phyloP scores from a whole-genome alignment of 2,113 vertebrate species.

The Malurus cyaneus region DNA sequence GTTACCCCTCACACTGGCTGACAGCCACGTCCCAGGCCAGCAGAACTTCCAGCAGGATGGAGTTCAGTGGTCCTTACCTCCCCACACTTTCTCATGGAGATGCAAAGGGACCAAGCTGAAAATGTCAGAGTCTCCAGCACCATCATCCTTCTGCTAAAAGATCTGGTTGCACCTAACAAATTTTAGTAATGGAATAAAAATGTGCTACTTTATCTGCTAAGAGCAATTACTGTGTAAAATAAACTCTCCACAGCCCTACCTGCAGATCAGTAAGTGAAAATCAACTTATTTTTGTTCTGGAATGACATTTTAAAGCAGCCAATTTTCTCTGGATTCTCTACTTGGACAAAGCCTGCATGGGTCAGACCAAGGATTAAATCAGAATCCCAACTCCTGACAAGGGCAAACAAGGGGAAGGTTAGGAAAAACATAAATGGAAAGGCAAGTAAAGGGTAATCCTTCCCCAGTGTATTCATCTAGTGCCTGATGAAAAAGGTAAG shows the following conservation, averaged over 20 bases:
- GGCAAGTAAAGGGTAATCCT: background rate
- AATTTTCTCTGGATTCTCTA: background rate
- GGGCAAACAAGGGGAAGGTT: background rate
- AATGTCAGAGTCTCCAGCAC: background rate
- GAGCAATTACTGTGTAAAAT: background rate
- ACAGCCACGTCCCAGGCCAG: background rate
- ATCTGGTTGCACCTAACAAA: background rate
- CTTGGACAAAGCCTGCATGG: background rate
- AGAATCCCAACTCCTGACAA: background rate
- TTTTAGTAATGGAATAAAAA: background rate
- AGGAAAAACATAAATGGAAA: background rate
- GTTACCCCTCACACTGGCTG: background rate
- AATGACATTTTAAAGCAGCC: background rate
- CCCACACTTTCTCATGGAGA: rapidly evolving
- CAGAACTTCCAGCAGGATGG: background rate
- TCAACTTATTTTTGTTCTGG: background rate
- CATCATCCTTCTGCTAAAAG: background rate
- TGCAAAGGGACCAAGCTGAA: background rate
- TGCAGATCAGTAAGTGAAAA: background rate
- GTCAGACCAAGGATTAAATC: background rate
- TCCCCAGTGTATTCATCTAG: background rate
- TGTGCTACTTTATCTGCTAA: background rate
- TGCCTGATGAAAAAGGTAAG: background rate
- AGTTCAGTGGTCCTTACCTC: background rate
- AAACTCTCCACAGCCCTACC: background rate